Base-by-base conservation (phyloP, 2,888 invertebrate species). In the Onthophagus sagittarius region DNA sequence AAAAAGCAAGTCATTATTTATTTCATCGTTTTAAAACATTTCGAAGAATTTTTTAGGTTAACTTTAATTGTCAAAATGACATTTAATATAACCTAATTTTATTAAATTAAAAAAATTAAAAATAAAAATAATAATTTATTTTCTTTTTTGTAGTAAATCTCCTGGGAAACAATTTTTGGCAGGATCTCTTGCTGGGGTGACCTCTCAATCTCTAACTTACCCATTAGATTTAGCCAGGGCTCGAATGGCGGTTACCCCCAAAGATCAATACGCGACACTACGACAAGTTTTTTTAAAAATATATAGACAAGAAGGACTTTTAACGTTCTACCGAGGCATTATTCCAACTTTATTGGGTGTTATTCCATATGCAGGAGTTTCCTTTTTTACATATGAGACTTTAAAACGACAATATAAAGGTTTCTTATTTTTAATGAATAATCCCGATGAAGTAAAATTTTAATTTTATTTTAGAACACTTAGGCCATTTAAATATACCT, bases 311-410 rank as follows among this genome's bases (percentile, higher is more conserved):
- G 97, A 98, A 87, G 97, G 98, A 0, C 82, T 92, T 0, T 75
- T 86, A 63, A 91, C 93, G 0, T 88, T 98, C 73, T 98, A 95
- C 83, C 88, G 94, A 78, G 98, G 98, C 0, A 97, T 94, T 84
- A 87, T 92, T 71, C 95, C 98, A 0, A 98, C 99, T 0, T 90
- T 99, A 72, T 84, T 96, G 15, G 99, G 99, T 0, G 97, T 97
- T 2, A 93, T 98, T 78, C 98, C 98, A 0, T 99, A 99, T 86
- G 98, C 99, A 0, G 99, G 99, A 2, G 94, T 94, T 71, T 97
- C 98, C 13, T 99, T 99, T 88, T 98, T 94, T 86, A 99, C 97
- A 0, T 99, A 98, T 83, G 99, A 99, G 87, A 93, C 95, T 0
- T 88, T 99, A 31, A 99, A 99, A 85, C 90, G 91, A 75, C 86